phyloP scores from a whole-genome alignment of 2,113 vertebrate genomes.

The Cyphomyrus plagiostoma region DNA sequence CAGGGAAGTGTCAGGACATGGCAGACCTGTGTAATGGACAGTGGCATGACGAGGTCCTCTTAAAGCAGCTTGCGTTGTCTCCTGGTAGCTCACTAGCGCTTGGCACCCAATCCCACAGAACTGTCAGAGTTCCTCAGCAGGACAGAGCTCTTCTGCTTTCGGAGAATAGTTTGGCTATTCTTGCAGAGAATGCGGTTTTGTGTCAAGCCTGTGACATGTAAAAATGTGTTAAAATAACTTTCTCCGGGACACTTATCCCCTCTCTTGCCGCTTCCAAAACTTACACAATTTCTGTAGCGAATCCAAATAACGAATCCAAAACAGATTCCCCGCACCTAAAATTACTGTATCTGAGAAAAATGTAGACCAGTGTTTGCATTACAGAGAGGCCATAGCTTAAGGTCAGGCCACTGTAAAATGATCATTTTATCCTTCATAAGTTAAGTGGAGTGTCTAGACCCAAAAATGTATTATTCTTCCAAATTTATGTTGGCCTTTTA shows the following conservation, averaged over 20 bases:
- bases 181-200: neutral
- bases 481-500: neutral
- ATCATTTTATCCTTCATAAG: neutral
- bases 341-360: neutral
- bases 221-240: neutral
- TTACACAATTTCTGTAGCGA: neutral
- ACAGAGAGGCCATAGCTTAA: neutral
- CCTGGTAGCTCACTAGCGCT: neutral
- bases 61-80: neutral
- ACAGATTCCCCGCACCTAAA: neutral
- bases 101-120: neutral
- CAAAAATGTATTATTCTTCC: neutral
- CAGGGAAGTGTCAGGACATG: neutral
- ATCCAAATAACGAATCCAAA: neutral
- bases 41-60: neutral
- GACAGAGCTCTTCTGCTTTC: neutral
- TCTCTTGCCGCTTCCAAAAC: neutral
- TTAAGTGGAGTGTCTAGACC: neutral
- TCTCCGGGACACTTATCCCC: neutral
- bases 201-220: conserved; percentile 3
- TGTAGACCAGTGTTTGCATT: neutral
- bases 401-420: neutral
- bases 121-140: neutral
- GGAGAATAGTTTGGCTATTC: neutral
- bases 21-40: neutral